Percentiles rank a stretch among this genome's conserved stretches.
Conservation (phyloP, 2,888 invertebrate genomes). For the Hypomecis punctinalis region DNA sequence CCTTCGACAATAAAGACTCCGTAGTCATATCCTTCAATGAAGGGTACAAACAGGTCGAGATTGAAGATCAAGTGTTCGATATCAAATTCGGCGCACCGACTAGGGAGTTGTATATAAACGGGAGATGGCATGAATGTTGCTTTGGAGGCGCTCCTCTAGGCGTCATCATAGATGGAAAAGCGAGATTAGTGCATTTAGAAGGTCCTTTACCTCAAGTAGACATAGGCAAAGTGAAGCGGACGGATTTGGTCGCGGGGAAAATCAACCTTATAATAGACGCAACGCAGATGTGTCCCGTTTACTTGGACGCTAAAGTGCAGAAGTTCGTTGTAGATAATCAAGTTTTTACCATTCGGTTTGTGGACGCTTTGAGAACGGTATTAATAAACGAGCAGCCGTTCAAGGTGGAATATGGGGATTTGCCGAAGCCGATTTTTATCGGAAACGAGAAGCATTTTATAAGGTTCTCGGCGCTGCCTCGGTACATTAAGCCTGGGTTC, state of each 20-base stretch:
- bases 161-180: constrained; percentile 91
- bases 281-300: constrained; percentile 90
- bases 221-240: constrained; percentile 91
- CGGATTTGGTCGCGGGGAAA: constrained; percentile 93
- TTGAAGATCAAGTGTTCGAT: constrained; percentile 90
- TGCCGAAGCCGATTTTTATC: constrained; percentile 91
- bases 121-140: constrained; percentile 95
- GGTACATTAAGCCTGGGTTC: constrained; percentile 89
- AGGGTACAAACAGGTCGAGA: constrained; percentile 89
- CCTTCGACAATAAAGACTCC: constrained; percentile 91
- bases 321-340: constrained; percentile 90
- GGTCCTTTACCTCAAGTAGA: constrained; percentile 97
- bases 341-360: constrained; percentile 91
- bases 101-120: constrained; percentile 95
- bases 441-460: constrained; percentile 92
- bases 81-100: constrained; percentile 97
- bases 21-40: constrained; percentile 88
- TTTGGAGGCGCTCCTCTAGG: constrained; percentile 95
- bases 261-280: constrained; percentile 94
- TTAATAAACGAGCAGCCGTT: constrained; percentile 92
- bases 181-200: constrained; percentile 92
- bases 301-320: constrained; percentile 93
- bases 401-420: constrained; percentile 92
- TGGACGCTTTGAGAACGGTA: constrained; percentile 90
- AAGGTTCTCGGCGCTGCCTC: constrained; percentile 91